Conservation (phyloP, 2,888 invertebrate genomes). For the Aporophyla nigra region DNA sequence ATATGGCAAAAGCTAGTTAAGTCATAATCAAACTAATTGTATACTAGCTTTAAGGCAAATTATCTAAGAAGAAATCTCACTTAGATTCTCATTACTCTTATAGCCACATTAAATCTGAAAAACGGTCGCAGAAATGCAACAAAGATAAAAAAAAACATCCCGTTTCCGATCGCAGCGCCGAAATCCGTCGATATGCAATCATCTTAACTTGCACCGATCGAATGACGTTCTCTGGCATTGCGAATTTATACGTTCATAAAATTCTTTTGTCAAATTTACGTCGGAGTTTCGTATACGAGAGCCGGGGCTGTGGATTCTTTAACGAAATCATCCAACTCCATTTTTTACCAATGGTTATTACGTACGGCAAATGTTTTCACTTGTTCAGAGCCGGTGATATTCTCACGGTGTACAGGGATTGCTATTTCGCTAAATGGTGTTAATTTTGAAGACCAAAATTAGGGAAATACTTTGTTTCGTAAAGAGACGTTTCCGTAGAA, state of each 20-base stretch:
- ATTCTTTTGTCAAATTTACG: constrained; percentile 90
- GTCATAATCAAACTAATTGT: not conserved
- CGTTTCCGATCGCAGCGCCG: not conserved
- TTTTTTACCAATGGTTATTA: constrained; percentile 86
- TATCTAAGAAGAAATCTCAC: no score
- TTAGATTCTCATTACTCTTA: not conserved
- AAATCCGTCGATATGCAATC: constrained; percentile 51
- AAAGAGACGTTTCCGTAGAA: no score
- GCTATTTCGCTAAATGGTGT: not conserved
- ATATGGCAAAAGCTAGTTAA: no score
- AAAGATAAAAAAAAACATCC: not conserved
- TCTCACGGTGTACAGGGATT: constrained; percentile 50
- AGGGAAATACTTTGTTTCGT: not conserved
- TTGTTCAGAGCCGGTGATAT: constrained; percentile 47
- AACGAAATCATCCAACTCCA: constrained; percentile 82
- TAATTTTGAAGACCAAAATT: not conserved
- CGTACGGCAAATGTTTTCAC: constrained; percentile 65
- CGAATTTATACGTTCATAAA: constrained; percentile 90
- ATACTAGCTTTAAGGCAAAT: not conserved
- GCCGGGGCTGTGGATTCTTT: constrained; percentile 83
- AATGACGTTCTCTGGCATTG: constrained; percentile 75
- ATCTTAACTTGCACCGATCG: constrained; percentile 82
- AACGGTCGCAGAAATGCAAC: not conserved
- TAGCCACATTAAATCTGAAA: not conserved
- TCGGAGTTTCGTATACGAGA: constrained; percentile 83